Conservation (phyloP, 2,113 vertebrate species). For the Electrona antarctica region DNA sequence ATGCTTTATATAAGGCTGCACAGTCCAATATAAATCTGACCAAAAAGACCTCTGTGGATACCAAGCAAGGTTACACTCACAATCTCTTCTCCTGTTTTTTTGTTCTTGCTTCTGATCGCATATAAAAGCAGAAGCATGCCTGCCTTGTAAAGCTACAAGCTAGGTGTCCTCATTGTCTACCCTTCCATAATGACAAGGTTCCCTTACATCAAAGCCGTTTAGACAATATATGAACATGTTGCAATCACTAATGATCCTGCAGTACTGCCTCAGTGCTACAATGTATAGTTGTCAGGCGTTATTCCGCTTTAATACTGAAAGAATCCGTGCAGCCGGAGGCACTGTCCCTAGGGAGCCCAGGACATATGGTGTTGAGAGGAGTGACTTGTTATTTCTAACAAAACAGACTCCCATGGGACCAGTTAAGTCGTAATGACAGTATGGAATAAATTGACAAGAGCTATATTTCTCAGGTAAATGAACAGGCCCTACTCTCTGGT, state of each 20-base stretch:
- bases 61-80: not conserved
- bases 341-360: constrained; percentile 49
- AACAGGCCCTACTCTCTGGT: constrained; percentile 16
- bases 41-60: constrained; percentile 3
- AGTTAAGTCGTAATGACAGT: constrained; percentile 72
- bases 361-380: constrained; percentile 75
- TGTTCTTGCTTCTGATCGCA: constrained; percentile 2
- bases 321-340: constrained; percentile 52
- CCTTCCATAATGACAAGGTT: not conserved
- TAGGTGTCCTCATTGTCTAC: constrained; percentile 7
- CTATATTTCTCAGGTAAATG: constrained; percentile 61
- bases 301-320: constrained; percentile 46
- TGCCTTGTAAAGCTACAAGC: constrained; percentile 27
- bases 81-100: not conserved
- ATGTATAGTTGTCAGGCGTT: constrained; percentile 53
- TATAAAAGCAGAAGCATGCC: constrained; percentile 13
- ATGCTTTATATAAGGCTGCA: not conserved
- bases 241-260: constrained; percentile 27
- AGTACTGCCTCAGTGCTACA: constrained; percentile 1
- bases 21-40: not conserved
- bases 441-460: constrained; percentile 58
- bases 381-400: constrained; percentile 69
- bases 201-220: constrained; percentile 7
- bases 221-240: constrained; percentile 19
- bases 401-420: constrained; percentile 66